phyloP scores from a whole-genome alignment of 2,113 vertebrate species.

The Podarcis cretensis region DNA sequence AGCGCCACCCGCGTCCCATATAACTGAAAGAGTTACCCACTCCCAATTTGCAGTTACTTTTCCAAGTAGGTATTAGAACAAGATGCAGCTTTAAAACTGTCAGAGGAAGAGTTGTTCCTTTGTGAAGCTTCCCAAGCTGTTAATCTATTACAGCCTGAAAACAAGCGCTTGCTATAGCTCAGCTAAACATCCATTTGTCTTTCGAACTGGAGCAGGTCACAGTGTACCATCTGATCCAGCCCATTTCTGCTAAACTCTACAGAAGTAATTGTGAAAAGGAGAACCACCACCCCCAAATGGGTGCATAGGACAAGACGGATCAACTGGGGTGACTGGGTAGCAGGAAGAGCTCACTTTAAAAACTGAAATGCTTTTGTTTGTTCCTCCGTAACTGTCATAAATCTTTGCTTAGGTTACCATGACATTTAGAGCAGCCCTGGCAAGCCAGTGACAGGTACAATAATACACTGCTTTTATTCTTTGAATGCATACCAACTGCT shows the following conservation, averaged over 20 bases:
- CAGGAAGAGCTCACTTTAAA: not conserved
- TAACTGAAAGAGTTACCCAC: not conserved
- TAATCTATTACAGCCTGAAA: not conserved
- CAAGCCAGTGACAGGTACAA: not conserved
- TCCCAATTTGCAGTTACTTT: not conserved
- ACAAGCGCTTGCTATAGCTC: not conserved
- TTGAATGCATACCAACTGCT: not conserved
- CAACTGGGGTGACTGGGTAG: not conserved
- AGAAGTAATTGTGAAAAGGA: not conserved
- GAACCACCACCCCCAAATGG: not conserved
- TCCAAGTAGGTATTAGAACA: not conserved
- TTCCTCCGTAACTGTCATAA: not conserved
- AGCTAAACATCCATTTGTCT: not conserved
- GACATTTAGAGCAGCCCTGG: conserved; percentile 28
- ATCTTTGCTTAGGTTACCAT: conserved; percentile 24
- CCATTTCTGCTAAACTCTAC: not conserved
- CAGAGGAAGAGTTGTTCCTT: not conserved
- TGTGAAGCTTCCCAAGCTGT: not conserved
- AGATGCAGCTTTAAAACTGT: not conserved
- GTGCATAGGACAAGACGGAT: not conserved
- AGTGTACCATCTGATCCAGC: not conserved
- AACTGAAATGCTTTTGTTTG: not conserved
- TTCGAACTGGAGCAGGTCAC: not conserved
- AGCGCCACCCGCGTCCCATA: too few relatives aligned
- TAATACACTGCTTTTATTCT: not conserved